Evolutionary conservation across 2,888 invertebrate species (phyloP).

Genomic region (Pteria penguin): DNA sequence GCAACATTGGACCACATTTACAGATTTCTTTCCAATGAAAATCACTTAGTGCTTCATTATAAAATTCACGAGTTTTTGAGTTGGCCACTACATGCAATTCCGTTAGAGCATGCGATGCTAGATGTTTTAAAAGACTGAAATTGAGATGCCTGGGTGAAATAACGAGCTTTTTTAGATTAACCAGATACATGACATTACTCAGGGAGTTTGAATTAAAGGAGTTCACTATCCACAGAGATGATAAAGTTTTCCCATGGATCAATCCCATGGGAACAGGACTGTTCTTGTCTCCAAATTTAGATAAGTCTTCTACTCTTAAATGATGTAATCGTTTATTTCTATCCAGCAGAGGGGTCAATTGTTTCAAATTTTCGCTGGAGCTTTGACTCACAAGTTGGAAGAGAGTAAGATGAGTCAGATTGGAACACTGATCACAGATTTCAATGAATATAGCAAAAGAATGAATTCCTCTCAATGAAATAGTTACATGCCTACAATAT

Average conservation of each 20-base stretch:
- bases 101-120: conserved; percentile 49
- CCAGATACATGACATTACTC: conserved; percentile 57
- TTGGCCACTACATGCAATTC: conserved; percentile 53
- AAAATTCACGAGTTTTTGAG: conserved; percentile 47
- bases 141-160: conserved; percentile 54
- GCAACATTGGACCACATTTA: conserved; percentile 42
- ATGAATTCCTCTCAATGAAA: conserved; percentile 34
- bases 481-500: conserved; percentile 36
- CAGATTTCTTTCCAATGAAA: conserved; percentile 56
- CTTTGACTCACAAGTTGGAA: conserved; percentile 1
- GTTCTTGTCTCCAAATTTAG: conserved; percentile 36
- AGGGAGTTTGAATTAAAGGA: conserved; percentile 53
- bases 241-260: conserved; percentile 41
- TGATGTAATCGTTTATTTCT: conserved; percentile 37
- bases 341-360: conserved; percentile 40
- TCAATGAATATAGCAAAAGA: conserved; percentile 45
- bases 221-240: conserved; percentile 51
- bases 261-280: conserved; percentile 52
- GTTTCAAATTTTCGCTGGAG: conserved; percentile 30
- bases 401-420: conserved; percentile 34
- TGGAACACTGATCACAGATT: conserved; percentile 41
- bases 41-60: conserved; percentile 52
- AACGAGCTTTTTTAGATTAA: conserved; percentile 53
- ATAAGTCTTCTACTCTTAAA: conserved; percentile 45
- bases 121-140: conserved; percentile 52